A percentile compares a stretch with the other conserved stretches of the same genome.
These are phyloP conservation scores for Alces alces DNA, from an alignment of 2,113 vertebrate genomes.

Conservation along the genomic window DNA sequence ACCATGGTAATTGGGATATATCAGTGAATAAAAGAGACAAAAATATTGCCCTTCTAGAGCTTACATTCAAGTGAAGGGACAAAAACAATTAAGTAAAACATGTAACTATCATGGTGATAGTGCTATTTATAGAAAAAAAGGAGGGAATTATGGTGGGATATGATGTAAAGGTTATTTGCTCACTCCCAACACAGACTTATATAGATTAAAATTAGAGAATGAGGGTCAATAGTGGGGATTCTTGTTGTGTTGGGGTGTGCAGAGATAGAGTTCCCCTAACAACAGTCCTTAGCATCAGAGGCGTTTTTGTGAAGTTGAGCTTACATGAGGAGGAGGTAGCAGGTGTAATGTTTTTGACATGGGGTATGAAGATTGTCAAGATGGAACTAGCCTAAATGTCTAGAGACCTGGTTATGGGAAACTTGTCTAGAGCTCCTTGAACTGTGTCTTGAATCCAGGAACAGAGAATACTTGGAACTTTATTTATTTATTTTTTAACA, in stretches of 20 bases:
- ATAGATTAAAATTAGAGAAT: not conserved
- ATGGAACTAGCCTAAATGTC: not conserved
- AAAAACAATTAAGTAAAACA: not conserved
- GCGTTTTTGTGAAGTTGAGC: not conserved
- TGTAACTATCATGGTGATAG: not conserved
- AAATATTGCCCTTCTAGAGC: not conserved
- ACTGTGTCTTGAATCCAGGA: not conserved
- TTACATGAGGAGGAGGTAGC: not conserved
- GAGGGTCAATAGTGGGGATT: not conserved
- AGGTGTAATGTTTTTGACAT: not conserved
- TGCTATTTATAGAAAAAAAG: not conserved
- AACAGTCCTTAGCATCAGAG: not conserved
- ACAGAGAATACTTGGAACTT: not conserved
- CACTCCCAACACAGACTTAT: not conserved
- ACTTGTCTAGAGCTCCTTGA: not conserved
- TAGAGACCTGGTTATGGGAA: not conserved
- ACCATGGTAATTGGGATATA: not conserved
- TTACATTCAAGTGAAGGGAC: not conserved
- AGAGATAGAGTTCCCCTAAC: not conserved
- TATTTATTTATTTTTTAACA: not conserved
- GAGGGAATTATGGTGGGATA: not conserved
- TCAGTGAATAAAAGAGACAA: not conserved
- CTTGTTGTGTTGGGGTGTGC: not conserved
- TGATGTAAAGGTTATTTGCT: not conserved
- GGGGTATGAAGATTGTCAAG: not conserved